phyloP scores from a whole-genome alignment of 2,888 invertebrate genomes.

The Hypolimnas misippus region DNA sequence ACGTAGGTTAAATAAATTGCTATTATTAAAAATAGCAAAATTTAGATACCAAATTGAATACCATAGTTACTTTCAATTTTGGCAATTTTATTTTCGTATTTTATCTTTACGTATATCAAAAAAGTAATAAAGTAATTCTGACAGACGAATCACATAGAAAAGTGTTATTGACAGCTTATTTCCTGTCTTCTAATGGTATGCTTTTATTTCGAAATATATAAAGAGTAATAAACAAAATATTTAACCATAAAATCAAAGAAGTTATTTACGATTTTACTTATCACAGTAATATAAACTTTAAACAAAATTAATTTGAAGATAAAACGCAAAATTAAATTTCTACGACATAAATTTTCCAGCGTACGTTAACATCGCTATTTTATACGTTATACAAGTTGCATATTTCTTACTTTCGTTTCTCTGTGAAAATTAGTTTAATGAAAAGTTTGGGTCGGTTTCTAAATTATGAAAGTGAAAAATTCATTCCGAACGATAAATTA shows the following conservation, averaged over 20 bases:
- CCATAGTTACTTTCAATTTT: no score
- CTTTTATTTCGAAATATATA: not conserved
- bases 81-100: not conserved
- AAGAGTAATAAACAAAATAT: not conserved
- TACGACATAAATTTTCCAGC: not conserved
- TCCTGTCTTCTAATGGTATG: not conserved
- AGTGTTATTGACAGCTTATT: not conserved
- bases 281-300: not conserved
- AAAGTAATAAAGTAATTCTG: not conserved
- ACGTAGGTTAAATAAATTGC: no score
- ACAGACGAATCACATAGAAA: slow-evolving; percentile 1
- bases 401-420: slow-evolving; percentile 17
- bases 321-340: not conserved
- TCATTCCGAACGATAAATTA: slow-evolving; percentile 13
- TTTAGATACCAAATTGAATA: no score
- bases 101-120: not conserved
- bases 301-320: not conserved
- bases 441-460: slow-evolving; percentile 18
- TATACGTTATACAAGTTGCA: not conserved
- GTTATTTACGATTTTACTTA: no score
- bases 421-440: slow-evolving; percentile 19
- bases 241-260: not conserved
- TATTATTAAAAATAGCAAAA: no score
- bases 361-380: not conserved
- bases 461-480: slow-evolving; percentile 21